Evolutionary conservation across 2,113 vertebrate species (phyloP).

Genomic region (Salvelinus namaycush): DNA sequence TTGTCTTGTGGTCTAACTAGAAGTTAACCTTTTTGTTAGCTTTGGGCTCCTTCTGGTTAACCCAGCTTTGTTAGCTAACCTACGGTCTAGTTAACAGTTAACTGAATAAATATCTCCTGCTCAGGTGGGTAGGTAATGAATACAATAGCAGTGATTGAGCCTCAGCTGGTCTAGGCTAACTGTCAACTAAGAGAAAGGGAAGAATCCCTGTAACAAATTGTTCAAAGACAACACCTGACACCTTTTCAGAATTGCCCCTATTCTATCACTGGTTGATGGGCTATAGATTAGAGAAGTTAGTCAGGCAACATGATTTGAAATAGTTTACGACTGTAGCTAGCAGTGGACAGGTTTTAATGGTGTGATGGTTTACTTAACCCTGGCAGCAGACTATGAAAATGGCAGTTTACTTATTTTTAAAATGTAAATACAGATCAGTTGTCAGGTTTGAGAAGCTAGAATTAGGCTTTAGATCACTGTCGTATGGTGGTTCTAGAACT

Average conservation of each 20-base stretch:
- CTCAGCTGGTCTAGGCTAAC: background rate
- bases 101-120: conserved; percentile 5
- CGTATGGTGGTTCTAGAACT: background rate
- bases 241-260: too few relatives aligned
- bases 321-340: too few relatives aligned
- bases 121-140: conserved; percentile 26
- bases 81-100: conserved; percentile 33
- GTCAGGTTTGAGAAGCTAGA: too few relatives aligned
- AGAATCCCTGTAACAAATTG: background rate
- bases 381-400: too few relatives aligned
- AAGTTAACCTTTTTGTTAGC: background rate
- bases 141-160: background rate
- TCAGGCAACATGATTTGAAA: too few relatives aligned
- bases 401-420: too few relatives aligned
- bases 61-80: conserved; percentile 6
- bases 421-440: too few relatives aligned
- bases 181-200: background rate
- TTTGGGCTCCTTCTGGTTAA: background rate
- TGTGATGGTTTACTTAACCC: too few relatives aligned
- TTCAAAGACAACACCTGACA: background rate
- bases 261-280: too few relatives aligned
- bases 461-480: too few relatives aligned
- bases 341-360: too few relatives aligned
- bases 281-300: too few relatives aligned
- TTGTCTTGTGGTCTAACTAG: background rate